phyloP scores from a whole-genome alignment of 2,888 invertebrate genomes.

The Polydrusus pterygomalis region DNA sequence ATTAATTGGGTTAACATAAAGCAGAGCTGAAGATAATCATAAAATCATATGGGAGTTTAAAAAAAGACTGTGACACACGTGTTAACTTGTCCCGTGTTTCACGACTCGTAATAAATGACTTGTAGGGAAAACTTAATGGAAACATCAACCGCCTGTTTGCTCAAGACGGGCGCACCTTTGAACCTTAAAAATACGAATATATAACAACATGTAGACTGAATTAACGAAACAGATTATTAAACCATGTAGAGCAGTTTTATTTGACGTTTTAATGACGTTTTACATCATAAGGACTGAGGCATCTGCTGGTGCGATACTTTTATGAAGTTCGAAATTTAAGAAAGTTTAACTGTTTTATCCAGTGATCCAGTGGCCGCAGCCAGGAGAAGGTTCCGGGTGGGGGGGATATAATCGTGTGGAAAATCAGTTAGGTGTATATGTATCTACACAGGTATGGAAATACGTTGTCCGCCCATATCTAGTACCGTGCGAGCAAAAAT shows the following conservation, averaged over 20 bases:
- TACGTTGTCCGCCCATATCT: too few species aligned
- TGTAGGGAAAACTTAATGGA: conserved; percentile 54
- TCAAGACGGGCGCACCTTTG: conserved; percentile 56
- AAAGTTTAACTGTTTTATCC: too few species aligned
- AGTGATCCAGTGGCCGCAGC: too few species aligned
- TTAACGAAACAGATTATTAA: conserved; percentile 24
- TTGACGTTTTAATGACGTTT: too few species aligned
- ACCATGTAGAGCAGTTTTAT: conserved; percentile 27
- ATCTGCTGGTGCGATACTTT: too few species aligned
- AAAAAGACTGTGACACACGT: conserved; percentile 38
- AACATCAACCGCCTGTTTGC: conserved; percentile 56
- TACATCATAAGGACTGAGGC: too few species aligned
- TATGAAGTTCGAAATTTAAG: too few species aligned
- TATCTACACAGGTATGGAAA: too few species aligned
- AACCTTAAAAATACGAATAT: conserved; percentile 55
- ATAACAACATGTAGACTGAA: conserved; percentile 43
- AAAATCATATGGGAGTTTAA: conserved; percentile 30
- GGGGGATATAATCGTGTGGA: too few species aligned
- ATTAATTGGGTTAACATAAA: not conserved
- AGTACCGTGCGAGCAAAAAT: too few species aligned
- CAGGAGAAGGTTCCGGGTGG: too few species aligned
- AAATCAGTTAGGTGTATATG: too few species aligned
- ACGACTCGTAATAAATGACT: conserved; percentile 48
- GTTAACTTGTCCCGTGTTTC: conserved; percentile 36
- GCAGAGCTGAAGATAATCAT: conserved; percentile 1